Evolutionary conservation across 1,140 invertebrate species (phyloP).

Genomic region (Zaprionus camerounensis): DNA sequence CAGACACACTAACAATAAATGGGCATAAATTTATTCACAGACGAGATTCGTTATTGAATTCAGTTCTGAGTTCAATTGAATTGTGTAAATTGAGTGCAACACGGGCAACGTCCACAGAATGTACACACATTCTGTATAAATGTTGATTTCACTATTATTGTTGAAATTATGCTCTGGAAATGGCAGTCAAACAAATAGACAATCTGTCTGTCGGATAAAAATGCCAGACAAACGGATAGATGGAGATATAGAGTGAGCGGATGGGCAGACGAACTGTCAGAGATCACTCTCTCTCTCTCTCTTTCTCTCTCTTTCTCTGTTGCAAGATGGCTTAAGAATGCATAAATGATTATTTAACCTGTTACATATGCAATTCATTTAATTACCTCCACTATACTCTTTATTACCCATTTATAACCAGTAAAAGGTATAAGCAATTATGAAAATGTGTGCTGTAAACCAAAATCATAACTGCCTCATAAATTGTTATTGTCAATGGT

Average conservation of each 20-base stretch:
- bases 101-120: background rate
- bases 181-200: background rate
- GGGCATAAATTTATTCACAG: background rate
- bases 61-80: background rate
- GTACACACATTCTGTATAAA: background rate
- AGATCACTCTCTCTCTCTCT: too few species aligned
- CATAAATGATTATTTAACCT: too few species aligned
- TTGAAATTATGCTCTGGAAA: background rate
- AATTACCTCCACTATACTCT: too few species aligned
- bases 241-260: background rate
- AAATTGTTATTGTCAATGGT: too few species aligned
- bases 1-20: slow-evolving; percentile 12
- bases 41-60: background rate
- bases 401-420: too few species aligned
- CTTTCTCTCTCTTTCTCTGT: too few species aligned
- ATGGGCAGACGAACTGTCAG: too few species aligned
- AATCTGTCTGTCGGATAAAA: background rate
- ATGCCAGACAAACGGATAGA: background rate
- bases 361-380: too few species aligned
- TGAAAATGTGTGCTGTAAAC: too few species aligned
- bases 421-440: too few species aligned
- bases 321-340: too few species aligned
- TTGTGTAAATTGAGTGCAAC: background rate
- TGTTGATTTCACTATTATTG: background rate
- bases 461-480: too few species aligned